Base-by-base conservation (phyloP, 1,140 invertebrate genomes). In the Drosophila paulistorum region DNA sequence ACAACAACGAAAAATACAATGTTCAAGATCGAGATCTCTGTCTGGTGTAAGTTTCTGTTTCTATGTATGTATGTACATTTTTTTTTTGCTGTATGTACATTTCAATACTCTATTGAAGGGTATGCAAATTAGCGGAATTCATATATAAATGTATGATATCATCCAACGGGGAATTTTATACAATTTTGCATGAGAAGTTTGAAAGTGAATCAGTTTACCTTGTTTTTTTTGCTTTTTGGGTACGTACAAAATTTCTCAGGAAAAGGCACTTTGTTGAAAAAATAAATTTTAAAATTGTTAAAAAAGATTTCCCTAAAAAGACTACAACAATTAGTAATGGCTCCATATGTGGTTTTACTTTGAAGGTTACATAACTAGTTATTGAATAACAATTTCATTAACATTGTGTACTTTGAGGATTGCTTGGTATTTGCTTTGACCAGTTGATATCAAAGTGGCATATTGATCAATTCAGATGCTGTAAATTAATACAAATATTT, bases 1-100 rank as follows among this genome's bases (percentile, higher is more conserved):
- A 75, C 68, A 79, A 70, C 80, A 73, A 14, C 35, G 55, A 54
- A 35, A 37, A 41, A 68, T 59, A 66, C 45, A 51, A 51, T 51
- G 45, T 51, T 60, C 35, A 57, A 74, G 81, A 81, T 81, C 77
- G 59, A 42, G 45, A 51, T 20, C 17, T 51, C 45, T 23, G 45
- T 51, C 13, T 51, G 10, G 17, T 51, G 45, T 51, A 51, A 51
- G 45, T 51, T 23, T 51, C 45, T 51, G 17, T 51, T 23, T 48
- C 17, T 48, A 30, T 30, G 7, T 30, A 26, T 26, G 26, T 26
- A 26, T 26, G 2, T 42, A 6, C n/a, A 9, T 48, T 48, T 20
- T 48, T 7, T 42, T 45, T 45, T 14, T 7, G 14, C 14, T 23
- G 10, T 20, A 51, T 51, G 17, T 11, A 23, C 4, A 23, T 10